Conservation (phyloP, 2,797 vertebrate species). For the Semotilus atromaculatus region DNA sequence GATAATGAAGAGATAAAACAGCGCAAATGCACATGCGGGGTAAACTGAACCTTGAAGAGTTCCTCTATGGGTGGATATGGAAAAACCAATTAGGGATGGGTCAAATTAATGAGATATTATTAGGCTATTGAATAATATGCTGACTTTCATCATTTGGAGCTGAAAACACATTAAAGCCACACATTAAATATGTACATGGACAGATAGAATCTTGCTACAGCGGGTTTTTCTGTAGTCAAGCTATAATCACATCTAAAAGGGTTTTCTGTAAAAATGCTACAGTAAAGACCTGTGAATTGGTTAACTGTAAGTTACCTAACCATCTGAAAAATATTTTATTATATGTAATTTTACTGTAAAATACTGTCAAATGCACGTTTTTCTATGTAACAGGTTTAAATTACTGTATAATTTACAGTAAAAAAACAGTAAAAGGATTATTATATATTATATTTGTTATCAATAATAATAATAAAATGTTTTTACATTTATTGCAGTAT, state of each 20-base stretch:
- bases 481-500: too few species aligned
- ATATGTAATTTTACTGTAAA: not conserved
- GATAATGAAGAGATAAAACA: conserved; percentile 16
- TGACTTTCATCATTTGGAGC: not conserved
- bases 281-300: not conserved
- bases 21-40: not conserved
- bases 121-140: not conserved
- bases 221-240: not conserved
- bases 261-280: not conserved
- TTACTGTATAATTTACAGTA: not conserved
- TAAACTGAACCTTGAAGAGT: not conserved
- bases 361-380: not conserved
- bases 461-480: too few species aligned
- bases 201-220: not conserved
- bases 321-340: not conserved
- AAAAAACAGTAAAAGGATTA: not conserved
- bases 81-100: not conserved
- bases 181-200: conserved; percentile 20
- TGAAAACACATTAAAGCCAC: too few species aligned
- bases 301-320: not conserved
- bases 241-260: not conserved
- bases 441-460: not conserved
- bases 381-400: not conserved
- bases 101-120: not conserved
- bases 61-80: conserved; percentile 6